Percentiles rank a stretch among this genome's conserved stretches.
These are phyloP conservation scores for Corythaeola cristata DNA, from an alignment of 2,113 vertebrate genomes.

Conservation along the genomic window DNA sequence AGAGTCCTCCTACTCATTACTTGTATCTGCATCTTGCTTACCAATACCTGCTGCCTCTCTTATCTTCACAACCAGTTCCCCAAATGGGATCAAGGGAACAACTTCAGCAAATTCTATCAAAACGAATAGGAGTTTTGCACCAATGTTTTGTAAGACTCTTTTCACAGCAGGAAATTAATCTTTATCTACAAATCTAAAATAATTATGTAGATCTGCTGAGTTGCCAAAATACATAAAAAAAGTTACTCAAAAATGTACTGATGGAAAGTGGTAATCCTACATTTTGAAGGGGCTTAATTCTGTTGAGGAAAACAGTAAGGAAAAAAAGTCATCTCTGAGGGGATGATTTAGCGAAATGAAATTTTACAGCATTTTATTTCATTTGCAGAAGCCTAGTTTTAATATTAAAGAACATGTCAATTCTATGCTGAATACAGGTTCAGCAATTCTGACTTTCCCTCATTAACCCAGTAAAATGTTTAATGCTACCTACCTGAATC, in stretches of 20 bases:
- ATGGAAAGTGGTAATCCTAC: neutral
- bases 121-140: neutral
- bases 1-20: neutral
- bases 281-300: neutral
- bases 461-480: neutral
- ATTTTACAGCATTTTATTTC: neutral
- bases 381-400: neutral
- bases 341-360: neutral
- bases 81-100: neutral
- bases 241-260: neutral
- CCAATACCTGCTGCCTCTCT: neutral
- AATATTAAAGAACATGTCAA: neutral
- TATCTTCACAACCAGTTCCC: neutral
- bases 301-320: neutral
- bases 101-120: neutral
- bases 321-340: neutral
- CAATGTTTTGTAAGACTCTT: neutral
- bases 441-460: neutral
- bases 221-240: neutral
- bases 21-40: neutral
- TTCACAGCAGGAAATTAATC: neutral
- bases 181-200: neutral
- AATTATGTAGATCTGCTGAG: neutral
- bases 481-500: conserved; percentile 82
- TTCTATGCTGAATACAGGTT: neutral